Conservation (phyloP, 2,113 vertebrate genomes). For the Sylvilagus bachmani region DNA sequence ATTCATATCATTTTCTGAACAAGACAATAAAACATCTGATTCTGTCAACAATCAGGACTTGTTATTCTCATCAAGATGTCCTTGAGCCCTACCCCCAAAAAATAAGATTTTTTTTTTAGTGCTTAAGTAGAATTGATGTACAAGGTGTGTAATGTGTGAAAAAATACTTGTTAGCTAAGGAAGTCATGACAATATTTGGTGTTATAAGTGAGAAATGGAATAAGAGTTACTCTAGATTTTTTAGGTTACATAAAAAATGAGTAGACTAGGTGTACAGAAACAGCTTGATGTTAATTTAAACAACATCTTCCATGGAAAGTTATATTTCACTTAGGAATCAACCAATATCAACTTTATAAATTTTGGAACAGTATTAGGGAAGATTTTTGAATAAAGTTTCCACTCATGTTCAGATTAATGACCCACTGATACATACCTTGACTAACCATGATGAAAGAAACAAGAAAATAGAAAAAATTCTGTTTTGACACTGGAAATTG, state of each 20-base stretch:
- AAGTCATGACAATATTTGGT: neutral
- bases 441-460: neutral
- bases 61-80: neutral
- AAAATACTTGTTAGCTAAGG: neutral
- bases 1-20: neutral
- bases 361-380: neutral
- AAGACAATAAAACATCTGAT: neutral
- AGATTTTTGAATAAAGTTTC: neutral
- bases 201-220: neutral
- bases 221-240: neutral
- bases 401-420: neutral
- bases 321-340: neutral
- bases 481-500: neutral
- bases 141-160: neutral
- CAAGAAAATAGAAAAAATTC: neutral
- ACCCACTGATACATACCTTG: neutral
- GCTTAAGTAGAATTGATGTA: neutral
- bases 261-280: neutral
- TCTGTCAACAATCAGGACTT: neutral
- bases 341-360: neutral
- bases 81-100: neutral
- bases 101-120: neutral
- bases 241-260: neutral
- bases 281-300: neutral
- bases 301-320: neutral